Base-by-base conservation (phyloP, 1,140 invertebrate genomes). In the Lanistes nyassanus region DNA sequence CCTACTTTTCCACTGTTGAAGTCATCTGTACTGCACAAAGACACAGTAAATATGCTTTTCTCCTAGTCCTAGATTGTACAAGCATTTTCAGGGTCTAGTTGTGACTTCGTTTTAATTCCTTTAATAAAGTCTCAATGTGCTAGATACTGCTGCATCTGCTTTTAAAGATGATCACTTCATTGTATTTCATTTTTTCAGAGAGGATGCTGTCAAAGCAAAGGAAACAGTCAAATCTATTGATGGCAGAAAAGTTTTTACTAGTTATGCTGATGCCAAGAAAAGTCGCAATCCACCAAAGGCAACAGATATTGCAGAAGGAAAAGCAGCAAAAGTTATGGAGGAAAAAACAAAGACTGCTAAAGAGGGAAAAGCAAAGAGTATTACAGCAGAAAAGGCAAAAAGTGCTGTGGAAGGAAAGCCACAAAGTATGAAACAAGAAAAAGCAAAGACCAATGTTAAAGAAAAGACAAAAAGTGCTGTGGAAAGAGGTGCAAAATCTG, bases 181-280 rank as follows among this genome's bases (percentile, higher is more conserved):
- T 6, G 13, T 42, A 6, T 47, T 47, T 47, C 42, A 47, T 51
- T 23, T 67, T 67, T 65, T n/a, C 51, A 83, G 82, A 51, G 84
- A 84, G 42, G 84, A 85, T 83, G 84, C 84, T 21, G 77, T 78
- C 19, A 81, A 82, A 51, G 84, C 84, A 26, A 79, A 79, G 67
- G 67, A 77, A 21, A 68, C 58, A 26, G 73, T 81, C 4, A 78
- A 77, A 19, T 72, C 64, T 0, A 21, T 84, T 37, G 77, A 82
- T 60, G 80, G 80, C 19, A 77, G 82, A 60, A 84, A 80, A 56
- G 34, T 85, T 16, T 75, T 69, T 65, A 66, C 81, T 11, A 31
- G 23, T 31, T 85, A 76, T 77, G 82, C 84, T 51, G 74, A 82
- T 60, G 80, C 78, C 36, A 83, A 83, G 70, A 73, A 76, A 34